These are phyloP conservation scores for Epiperipatus broadwayi DNA, from an alignment of 2,888 invertebrate species.

Conservation along the genomic window DNA sequence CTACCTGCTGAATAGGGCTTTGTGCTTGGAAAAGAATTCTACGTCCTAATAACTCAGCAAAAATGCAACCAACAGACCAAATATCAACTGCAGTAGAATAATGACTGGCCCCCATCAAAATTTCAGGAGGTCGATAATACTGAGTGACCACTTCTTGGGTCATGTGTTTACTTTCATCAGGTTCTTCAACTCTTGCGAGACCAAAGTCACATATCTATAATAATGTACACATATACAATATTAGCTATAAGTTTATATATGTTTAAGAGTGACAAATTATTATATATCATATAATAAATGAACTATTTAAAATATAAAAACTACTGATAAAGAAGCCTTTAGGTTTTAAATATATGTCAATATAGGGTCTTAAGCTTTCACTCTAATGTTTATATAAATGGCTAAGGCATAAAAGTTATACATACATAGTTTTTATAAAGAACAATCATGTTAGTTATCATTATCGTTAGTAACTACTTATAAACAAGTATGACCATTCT, in stretches of 20 bases:
- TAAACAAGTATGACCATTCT: no score
- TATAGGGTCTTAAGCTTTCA: no score
- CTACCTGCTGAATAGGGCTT: constrained; percentile 90
- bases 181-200: constrained; percentile 88
- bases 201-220: constrained; percentile 94
- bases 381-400: no score
- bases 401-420: no score
- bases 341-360: no score
- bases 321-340: no score
- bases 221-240: constrained; percentile 1
- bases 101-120: constrained; percentile 93
- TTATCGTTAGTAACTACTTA: no score
- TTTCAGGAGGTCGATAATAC: constrained; percentile 96
- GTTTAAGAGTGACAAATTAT: no score
- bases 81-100: constrained; percentile 93
- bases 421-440: no score
- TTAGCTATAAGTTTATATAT: not conserved
- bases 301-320: no score
- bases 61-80: constrained; percentile 98
- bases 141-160: constrained; percentile 99
- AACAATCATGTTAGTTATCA: no score
- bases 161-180: constrained; percentile 80
- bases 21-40: constrained; percentile 95
- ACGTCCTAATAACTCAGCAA: constrained; percentile 84
- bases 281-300: no score